phyloP scores from a whole-genome alignment of 2,797 vertebrate species.

The Sebastes goodei region DNA sequence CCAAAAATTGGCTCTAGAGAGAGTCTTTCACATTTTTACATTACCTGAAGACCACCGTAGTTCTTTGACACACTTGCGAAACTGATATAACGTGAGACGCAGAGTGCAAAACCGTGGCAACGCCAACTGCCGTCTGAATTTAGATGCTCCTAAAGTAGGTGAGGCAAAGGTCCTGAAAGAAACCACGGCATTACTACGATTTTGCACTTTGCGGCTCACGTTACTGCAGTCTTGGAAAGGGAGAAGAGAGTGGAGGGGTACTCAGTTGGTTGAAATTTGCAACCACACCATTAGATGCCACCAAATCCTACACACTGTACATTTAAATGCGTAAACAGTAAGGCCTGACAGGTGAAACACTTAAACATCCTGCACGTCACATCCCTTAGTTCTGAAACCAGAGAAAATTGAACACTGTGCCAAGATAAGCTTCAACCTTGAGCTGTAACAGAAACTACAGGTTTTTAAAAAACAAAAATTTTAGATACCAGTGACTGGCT shows the following conservation, averaged over 20 bases:
- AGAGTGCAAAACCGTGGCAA: not conserved
- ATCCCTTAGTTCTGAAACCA: not conserved
- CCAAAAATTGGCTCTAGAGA: too few relatives aligned
- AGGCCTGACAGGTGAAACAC: not conserved
- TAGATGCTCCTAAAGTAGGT: not conserved
- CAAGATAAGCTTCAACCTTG: not conserved
- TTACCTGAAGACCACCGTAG: not conserved
- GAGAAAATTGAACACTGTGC: not conserved
- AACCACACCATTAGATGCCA: too few relatives aligned
- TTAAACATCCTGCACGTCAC: not conserved
- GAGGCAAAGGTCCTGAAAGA: not conserved
- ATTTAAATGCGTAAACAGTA: not conserved
- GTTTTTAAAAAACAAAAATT: too few relatives aligned
- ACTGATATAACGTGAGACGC: not conserved
- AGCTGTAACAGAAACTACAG: not conserved
- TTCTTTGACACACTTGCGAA: not conserved
- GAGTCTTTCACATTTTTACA: not conserved
- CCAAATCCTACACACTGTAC: not conserved
- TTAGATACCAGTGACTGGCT: not conserved
- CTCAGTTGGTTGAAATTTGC: not conserved
- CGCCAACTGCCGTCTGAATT: not conserved
- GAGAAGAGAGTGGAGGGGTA: rapidly evolving
- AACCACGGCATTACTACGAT: not conserved
- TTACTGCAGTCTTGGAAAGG: not conserved
- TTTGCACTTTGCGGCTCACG: not conserved